Conservation (phyloP, 2,113 vertebrate genomes). For the Rhinopomastus cyanomelas region DNA sequence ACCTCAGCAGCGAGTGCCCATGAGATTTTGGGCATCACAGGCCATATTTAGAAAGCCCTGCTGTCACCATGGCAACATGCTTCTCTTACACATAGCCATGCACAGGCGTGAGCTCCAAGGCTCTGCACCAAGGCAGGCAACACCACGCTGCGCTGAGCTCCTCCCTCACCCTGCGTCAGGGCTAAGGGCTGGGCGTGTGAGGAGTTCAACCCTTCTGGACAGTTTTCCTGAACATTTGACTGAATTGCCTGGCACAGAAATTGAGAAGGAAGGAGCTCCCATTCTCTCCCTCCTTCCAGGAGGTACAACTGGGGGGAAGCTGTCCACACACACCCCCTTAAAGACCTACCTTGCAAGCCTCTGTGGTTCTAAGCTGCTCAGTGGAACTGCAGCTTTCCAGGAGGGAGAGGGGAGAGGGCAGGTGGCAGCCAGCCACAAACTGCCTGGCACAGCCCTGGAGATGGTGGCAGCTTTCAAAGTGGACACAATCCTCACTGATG, state of each 20-base stretch:
- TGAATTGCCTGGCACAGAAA: neutral
- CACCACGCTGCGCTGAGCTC: neutral
- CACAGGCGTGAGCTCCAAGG: neutral
- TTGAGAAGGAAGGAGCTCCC: neutral
- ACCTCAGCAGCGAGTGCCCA: neutral
- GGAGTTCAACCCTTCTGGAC: neutral
- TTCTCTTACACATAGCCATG: conserved; percentile 46
- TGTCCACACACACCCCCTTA: rapidly evolving
- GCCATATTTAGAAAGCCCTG: conserved; percentile 26
- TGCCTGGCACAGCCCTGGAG: rapidly evolving
- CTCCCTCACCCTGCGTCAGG: neutral
- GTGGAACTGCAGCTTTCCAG: neutral
- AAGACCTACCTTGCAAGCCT: neutral
- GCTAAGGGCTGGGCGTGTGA: neutral
- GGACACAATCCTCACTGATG: neutral
- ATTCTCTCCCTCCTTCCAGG: neutral
- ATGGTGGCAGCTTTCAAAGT: neutral
- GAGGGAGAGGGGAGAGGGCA: neutral
- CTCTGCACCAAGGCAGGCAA: neutral
- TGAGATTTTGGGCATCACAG: conserved; percentile 29
- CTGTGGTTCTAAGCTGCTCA: neutral
- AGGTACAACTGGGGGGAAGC: neutral
- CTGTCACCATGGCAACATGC: conserved; percentile 65
- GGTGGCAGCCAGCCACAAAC: neutral
- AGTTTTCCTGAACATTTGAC: rapidly evolving